phyloP scores from a whole-genome alignment of 2,888 invertebrate genomes.

The Mimas tiliae region DNA sequence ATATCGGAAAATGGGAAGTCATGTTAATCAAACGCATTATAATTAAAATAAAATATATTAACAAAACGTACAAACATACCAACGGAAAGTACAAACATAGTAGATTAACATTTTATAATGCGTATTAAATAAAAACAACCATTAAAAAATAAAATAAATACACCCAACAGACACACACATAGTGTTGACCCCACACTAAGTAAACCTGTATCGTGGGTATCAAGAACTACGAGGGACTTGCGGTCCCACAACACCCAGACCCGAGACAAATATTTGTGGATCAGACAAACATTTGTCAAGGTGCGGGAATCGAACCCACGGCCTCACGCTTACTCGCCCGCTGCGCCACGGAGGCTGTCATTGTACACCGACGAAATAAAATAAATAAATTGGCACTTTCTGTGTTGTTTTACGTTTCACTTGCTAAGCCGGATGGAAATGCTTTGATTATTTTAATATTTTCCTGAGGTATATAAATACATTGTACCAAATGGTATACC shows the following conservation, averaged over 20 bases:
- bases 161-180: too few relatives aligned
- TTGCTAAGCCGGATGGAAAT: neutral
- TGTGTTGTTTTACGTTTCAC: neutral
- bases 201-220: too few relatives aligned
- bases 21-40: constrained; percentile 28
- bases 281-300: too few relatives aligned
- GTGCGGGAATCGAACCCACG: too few relatives aligned
- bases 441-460: neutral
- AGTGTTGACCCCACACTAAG: too few relatives aligned
- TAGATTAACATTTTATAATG: constrained; percentile 6
- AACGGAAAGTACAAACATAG: constrained; percentile 11
- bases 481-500: too few relatives aligned
- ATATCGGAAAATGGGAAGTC: neutral
- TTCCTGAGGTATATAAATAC: neutral
- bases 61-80: constrained; percentile 42
- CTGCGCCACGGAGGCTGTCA: too few relatives aligned
- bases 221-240: too few relatives aligned
- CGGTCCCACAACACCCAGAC: too few relatives aligned
- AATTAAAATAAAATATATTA: constrained; percentile 50
- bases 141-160: too few relatives aligned
- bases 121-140: constrained; percentile 6
- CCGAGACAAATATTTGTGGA: too few relatives aligned
- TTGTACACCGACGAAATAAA: neutral
- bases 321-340: too few relatives aligned
- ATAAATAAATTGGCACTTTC: neutral